These are phyloP conservation scores for Clistopyga incitator DNA, from an alignment of 2,888 invertebrate species.

Conservation along the genomic window DNA sequence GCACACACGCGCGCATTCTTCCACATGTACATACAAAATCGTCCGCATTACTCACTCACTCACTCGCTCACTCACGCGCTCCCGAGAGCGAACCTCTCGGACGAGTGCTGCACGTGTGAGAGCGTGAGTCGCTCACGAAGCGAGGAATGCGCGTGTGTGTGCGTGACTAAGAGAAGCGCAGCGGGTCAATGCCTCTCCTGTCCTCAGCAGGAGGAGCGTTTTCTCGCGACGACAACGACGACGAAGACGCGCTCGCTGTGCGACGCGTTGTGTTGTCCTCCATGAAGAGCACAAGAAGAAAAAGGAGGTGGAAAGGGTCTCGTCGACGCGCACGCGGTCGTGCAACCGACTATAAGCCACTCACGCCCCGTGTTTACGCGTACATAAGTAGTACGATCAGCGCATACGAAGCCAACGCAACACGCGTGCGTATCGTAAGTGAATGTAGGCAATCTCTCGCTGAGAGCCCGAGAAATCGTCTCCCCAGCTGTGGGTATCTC, in stretches of 20 bases:
- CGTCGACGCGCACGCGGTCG: constrained; percentile 11
- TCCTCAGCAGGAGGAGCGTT: constrained; percentile 72
- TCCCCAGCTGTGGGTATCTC: constrained; percentile 24
- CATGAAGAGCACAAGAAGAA: not conserved
- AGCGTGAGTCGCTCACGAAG: constrained; percentile 4
- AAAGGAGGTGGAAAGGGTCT: constrained; percentile 35
- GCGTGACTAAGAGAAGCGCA: constrained; percentile 74
- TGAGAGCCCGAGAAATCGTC: constrained; percentile 37
- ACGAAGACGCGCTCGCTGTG: constrained; percentile 50
- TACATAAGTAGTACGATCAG: constrained; percentile 38
- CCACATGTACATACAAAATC: not conserved
- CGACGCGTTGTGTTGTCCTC: constrained; percentile 37
- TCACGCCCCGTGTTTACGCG: constrained; percentile 32
- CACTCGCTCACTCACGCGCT: constrained; percentile 13
- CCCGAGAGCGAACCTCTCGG: constrained; percentile 11
- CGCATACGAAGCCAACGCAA: constrained; percentile 39
- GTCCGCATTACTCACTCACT: constrained; percentile 20
- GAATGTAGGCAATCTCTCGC: constrained; percentile 26
- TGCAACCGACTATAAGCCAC: constrained; percentile 4
- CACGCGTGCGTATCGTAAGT: constrained; percentile 38
- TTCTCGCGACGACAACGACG: constrained; percentile 43
- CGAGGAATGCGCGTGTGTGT: constrained; percentile 70
- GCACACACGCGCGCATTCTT: constrained; percentile 7
- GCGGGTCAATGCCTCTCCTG: constrained; percentile 80
- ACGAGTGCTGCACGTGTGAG: constrained; percentile 20